Evolutionary conservation across 2,888 invertebrate species (phyloP).

Genomic region (Sclerodermus sp.): DNA sequence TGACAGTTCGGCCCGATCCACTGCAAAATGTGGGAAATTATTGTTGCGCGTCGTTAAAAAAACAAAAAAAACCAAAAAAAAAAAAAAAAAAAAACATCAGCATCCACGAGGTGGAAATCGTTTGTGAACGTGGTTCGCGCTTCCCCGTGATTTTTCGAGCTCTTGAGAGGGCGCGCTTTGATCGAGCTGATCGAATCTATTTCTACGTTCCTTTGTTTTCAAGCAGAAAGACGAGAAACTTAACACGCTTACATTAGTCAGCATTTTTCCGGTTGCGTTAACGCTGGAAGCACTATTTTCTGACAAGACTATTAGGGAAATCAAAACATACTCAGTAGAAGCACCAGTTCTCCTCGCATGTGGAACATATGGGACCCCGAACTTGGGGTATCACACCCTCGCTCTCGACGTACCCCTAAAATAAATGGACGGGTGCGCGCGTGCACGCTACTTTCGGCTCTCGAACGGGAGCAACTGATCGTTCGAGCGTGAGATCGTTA

Average conservation of each 20-base stretch:
- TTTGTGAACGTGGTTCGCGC: too few relatives aligned
- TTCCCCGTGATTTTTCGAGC: too few relatives aligned
- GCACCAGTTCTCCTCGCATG: slow-evolving; percentile 31
- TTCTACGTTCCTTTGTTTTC: not conserved
- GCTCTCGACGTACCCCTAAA: slow-evolving; percentile 43
- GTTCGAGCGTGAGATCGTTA: slow-evolving; percentile 50
- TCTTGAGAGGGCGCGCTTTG: too few relatives aligned
- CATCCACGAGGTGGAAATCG: too few relatives aligned
- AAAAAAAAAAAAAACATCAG: too few relatives aligned
- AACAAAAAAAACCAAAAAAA: too few relatives aligned
- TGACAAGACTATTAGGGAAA: slow-evolving; percentile 51
- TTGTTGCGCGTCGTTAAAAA: too few relatives aligned
- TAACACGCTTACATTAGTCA: slow-evolving; percentile 16
- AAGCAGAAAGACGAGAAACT: not conserved
- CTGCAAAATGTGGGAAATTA: too few relatives aligned
- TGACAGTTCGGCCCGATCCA: slow-evolving; percentile 12
- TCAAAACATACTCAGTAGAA: slow-evolving; percentile 52
- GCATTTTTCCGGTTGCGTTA: slow-evolving; percentile 17
- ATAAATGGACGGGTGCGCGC: slow-evolving; percentile 51
- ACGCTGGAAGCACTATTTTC: slow-evolving; percentile 29
- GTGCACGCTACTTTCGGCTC: slow-evolving; percentile 18
- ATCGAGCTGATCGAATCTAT: not conserved
- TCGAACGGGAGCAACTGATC: slow-evolving; percentile 38
- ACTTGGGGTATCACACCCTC: slow-evolving; percentile 44
- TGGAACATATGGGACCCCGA: slow-evolving; percentile 52